Conservation (phyloP, 1,140 invertebrate genomes). For the Medauroidea extradentata region DNA sequence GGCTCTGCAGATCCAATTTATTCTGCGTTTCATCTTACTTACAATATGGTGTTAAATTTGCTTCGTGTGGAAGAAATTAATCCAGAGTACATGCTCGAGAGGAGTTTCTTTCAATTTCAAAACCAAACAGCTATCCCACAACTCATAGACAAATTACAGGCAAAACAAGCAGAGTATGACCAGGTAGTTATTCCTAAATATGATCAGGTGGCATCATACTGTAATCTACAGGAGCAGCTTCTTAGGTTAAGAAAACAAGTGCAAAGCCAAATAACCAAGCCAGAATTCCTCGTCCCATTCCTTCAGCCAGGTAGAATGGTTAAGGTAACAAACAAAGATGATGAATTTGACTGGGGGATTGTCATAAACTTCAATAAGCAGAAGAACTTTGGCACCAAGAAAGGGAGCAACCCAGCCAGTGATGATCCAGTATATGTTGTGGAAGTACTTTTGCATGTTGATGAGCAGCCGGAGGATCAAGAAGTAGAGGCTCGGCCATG, state of each 20-base stretch:
- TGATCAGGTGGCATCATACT: conserved; percentile 75
- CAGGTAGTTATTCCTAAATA: conserved; percentile 65
- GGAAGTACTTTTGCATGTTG: conserved; percentile 79
- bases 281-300: conserved; percentile 88
- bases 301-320: conserved; percentile 89
- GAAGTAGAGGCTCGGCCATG: conserved; percentile 56
- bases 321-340: conserved; percentile 80
- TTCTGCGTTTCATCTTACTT: conserved; percentile 98
- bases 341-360: conserved; percentile 95
- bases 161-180: conserved; percentile 62
- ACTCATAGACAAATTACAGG: conserved; percentile 74
- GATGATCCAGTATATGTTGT: conserved; percentile 58
- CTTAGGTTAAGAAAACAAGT: conserved; percentile 69
- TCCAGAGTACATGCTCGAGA: conserved; percentile 98
- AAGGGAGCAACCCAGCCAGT: conserved; percentile 11
- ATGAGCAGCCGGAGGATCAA: conserved; percentile 32
- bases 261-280: conserved; percentile 72
- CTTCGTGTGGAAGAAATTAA: conserved; percentile 98
- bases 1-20: conserved; percentile 95
- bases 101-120: conserved; percentile 99
- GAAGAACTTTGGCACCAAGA: neutral
- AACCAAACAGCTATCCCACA: conserved; percentile 93
- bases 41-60: conserved; percentile 99
- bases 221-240: conserved; percentile 78
- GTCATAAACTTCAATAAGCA: conserved; percentile 86